phyloP scores from a whole-genome alignment of 1,140 invertebrate genomes.

The Tenebrio molitor region DNA sequence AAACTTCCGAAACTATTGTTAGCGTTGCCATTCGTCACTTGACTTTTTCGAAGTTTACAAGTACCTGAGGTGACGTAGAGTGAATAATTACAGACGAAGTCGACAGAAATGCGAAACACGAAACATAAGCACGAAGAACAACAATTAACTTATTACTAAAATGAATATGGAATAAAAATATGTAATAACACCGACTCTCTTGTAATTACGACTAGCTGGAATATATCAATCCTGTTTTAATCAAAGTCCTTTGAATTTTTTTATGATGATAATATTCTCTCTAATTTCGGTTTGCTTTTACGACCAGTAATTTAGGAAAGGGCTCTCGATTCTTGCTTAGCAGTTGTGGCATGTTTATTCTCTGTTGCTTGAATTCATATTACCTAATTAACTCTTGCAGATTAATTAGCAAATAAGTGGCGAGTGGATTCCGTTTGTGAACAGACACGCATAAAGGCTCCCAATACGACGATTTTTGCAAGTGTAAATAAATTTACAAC shows the following conservation, averaged over 20 bases:
- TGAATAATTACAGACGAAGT: background rate
- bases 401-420: conserved; percentile 44
- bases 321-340: conserved; percentile 23
- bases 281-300: conserved; percentile 30
- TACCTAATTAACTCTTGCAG: conserved; percentile 34
- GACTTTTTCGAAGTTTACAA: too few species aligned
- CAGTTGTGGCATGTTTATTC: conserved; percentile 17
- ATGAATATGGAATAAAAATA: conserved; percentile 26
- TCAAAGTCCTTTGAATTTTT: conserved; percentile 30
- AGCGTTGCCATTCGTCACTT: too few species aligned
- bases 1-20: too few species aligned
- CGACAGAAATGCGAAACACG: background rate
- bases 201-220: conserved; percentile 2
- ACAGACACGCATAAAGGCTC: background rate
- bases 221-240: conserved; percentile 31
- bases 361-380: conserved; percentile 21
- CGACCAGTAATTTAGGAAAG: conserved; percentile 20
- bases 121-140: conserved; percentile 14
- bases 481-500: conserved; percentile 21
- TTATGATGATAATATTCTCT: conserved; percentile 19
- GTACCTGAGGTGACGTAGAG: background rate
- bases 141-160: conserved; percentile 18
- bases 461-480: background rate
- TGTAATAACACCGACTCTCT: background rate
- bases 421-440: conserved; percentile 19